Evolutionary conservation across 2,888 invertebrate species (phyloP).

Genomic region (Boloria selene): DNA sequence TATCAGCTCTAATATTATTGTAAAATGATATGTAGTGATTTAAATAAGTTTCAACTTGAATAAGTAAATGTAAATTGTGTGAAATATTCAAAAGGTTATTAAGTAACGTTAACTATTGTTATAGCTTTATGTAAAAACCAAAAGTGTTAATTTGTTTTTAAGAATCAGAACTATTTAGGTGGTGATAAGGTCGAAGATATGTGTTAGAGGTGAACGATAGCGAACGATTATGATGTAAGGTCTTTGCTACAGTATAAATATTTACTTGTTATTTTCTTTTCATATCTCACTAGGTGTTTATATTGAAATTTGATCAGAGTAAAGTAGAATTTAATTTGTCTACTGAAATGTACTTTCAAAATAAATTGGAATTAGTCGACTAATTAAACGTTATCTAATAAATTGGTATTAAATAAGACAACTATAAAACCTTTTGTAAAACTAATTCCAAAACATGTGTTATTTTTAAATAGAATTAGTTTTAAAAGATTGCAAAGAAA

Average conservation of each 20-base stretch:
- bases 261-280: not conserved
- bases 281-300: too few relatives aligned
- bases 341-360: too few relatives aligned
- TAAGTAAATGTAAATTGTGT: conserved; percentile 57
- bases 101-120: conserved; percentile 77
- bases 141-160: conserved; percentile 81
- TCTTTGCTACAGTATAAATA: not conserved
- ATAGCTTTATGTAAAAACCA: conserved; percentile 80
- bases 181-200: conserved; percentile 14
- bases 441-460: too few relatives aligned
- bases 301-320: too few relatives aligned
- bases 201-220: conserved; percentile 1
- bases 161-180: conserved; percentile 43
- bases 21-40: conserved; percentile 41
- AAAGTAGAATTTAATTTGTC: too few relatives aligned
- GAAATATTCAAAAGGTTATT: conserved; percentile 63
- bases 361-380: too few relatives aligned
- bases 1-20: conserved; percentile 51
- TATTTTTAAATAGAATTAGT: too few relatives aligned
- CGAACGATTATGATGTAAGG: not conserved
- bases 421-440: too few relatives aligned
- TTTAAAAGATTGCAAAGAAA: too few relatives aligned
- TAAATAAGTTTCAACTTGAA: conserved; percentile 31
- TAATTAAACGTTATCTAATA: too few relatives aligned
- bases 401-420: too few relatives aligned